Evolutionary conservation across 2,888 invertebrate species (phyloP).

Genomic region (Torymus auratus): DNA sequence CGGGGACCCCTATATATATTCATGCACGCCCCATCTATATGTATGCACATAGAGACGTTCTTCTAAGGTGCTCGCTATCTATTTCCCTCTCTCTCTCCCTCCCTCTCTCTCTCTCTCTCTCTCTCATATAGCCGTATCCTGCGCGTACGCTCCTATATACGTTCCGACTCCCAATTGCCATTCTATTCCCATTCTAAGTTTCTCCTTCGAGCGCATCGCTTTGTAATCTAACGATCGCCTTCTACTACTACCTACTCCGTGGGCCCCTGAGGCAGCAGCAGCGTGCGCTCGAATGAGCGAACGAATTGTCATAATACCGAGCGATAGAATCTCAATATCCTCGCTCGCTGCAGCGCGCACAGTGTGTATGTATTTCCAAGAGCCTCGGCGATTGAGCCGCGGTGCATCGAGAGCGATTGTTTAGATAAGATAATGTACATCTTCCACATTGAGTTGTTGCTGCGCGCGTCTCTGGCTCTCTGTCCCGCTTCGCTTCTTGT

Average conservation of each 20-base stretch:
- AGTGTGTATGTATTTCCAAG: too few relatives aligned
- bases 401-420: constrained; percentile 4
- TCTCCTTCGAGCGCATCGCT: constrained; percentile 16
- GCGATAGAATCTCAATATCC: constrained; percentile 38
- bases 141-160: not conserved
- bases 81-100: not conserved
- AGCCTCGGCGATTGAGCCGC: not conserved
- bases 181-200: constrained; percentile 17
- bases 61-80: constrained; percentile 19
- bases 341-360: not conserved
- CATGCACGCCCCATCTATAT: not conserved
- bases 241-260: not conserved
- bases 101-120: not conserved
- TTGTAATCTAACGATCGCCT: constrained; percentile 35
- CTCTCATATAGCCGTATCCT: not conserved
- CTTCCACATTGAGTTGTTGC: not conserved
- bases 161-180: constrained; percentile 18
- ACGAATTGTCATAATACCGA: constrained; percentile 41
- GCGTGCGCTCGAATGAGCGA: constrained; percentile 19
- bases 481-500: too few relatives aligned
- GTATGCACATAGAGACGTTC: not conserved
- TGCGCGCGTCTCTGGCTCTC: too few relatives aligned
- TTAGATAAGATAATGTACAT: constrained; percentile 15
- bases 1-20: not conserved
- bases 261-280: constrained; percentile 7